These are phyloP conservation scores for Malurus melanocephalus DNA, from an alignment of 2,113 vertebrate species.

Conservation along the genomic window DNA sequence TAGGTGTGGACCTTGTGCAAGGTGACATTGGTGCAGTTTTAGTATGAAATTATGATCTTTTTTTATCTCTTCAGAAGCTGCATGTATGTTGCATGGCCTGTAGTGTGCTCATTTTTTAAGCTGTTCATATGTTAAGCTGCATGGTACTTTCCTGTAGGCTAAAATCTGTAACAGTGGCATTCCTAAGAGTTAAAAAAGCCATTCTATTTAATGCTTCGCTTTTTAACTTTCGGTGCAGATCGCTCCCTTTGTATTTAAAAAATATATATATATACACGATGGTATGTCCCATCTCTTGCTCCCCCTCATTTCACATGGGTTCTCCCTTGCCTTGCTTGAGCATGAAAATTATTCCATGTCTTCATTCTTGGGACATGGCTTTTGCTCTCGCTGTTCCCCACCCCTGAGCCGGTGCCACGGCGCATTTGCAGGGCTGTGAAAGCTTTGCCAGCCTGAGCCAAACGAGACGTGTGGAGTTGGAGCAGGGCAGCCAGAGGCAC, in stretches of 20 bases:
- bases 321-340: slow-evolving; percentile 60
- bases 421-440: neutral
- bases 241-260: slow-evolving; percentile 25
- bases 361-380: slow-evolving; percentile 46
- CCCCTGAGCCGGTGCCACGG: neutral
- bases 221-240: slow-evolving; percentile 31
- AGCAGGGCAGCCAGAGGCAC: neutral
- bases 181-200: neutral
- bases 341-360: slow-evolving; percentile 50
- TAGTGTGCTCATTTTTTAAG: slow-evolving; percentile 46
- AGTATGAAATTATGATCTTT: slow-evolving; percentile 63
- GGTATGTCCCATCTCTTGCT: slow-evolving; percentile 50
- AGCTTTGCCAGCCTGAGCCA: neutral
- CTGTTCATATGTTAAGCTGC: slow-evolving; percentile 22
- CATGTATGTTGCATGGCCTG: slow-evolving; percentile 55
- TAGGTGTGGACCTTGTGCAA: slow-evolving; percentile 61
- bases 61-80: slow-evolving; percentile 48
- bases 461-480: neutral
- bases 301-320: slow-evolving; percentile 53
- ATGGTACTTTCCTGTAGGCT: neutral
- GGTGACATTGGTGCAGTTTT: slow-evolving; percentile 73
- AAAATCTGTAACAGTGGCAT: neutral
- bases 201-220: slow-evolving; percentile 26
- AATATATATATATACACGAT: neutral
- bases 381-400: neutral